Evolutionary conservation across 2,888 invertebrate species (phyloP).

Genomic region (Escarpia spicata): DNA sequence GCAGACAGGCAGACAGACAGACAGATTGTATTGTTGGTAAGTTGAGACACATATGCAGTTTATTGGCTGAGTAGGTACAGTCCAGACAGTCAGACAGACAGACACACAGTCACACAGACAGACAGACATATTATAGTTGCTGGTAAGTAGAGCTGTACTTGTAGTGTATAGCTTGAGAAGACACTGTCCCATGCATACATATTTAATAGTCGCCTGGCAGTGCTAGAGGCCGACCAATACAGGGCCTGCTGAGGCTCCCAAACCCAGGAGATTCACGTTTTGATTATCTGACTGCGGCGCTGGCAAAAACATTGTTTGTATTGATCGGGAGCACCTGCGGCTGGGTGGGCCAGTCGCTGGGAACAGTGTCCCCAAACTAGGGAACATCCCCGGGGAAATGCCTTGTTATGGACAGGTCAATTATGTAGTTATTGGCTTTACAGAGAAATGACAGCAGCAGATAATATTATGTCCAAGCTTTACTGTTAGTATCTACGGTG

Average conservation of each 20-base stretch:
- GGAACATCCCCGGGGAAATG: background rate
- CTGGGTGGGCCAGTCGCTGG: background rate
- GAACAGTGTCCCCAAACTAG: slow-evolving; percentile 1
- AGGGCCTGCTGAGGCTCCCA: background rate
- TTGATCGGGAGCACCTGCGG: background rate
- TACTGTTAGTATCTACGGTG: background rate
- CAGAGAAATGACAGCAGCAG: background rate
- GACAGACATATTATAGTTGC: too few species aligned
- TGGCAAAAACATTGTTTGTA: slow-evolving; percentile 11
- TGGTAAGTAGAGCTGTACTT: background rate
- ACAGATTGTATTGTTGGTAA: too few species aligned
- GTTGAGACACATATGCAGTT: too few species aligned
- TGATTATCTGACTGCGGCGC: background rate
- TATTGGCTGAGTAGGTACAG: too few species aligned
- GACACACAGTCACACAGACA: too few species aligned
- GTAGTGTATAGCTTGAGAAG: background rate
- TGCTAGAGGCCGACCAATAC: background rate
- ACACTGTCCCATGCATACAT: background rate
- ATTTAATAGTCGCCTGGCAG: background rate
- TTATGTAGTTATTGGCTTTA: background rate
- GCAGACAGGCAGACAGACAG: too few species aligned
- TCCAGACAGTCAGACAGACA: too few species aligned
- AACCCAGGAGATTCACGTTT: slow-evolving; percentile 4
- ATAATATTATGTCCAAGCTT: background rate
- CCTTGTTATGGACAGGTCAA: background rate